Evolutionary conservation across 2,888 invertebrate species (phyloP), one percentile per base, ranked within the genome.

Genomic region (Cheilosia vulpina): DNA sequence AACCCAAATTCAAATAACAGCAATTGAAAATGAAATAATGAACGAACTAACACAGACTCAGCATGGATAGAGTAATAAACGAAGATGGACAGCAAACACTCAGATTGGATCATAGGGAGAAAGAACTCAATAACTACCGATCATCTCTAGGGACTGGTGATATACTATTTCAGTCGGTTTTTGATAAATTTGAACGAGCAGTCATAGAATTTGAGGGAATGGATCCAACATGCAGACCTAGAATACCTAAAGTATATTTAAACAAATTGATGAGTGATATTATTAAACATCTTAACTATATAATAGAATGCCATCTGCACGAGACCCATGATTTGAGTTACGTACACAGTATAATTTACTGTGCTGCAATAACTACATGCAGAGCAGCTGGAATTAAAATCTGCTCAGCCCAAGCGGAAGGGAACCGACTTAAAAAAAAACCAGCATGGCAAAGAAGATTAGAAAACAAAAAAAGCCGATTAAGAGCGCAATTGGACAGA

Each of bases 131-230:
- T 50, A 50, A 50, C 19, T 50, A 21, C 21, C 2, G 21, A 50
- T 50, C 50, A 50, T 21, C 50, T 50, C 50, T 50, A 50, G 2
- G 50, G 2, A 50, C 50, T 17, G 50, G 50, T 19, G 19, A 50
- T 21, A 7, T 3, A 50, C 7, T 21, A 1, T 43, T 43, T 43
- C 15, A 43, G 43, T 15, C 43, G 15, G 15, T 43, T 15, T 13
- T 15, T 43, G 43, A 43, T 43, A 43, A 43, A n/a, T 43, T 43
- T 43, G 43, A 15, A 0, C 0, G 15, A 43, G 43, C 43, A 7
- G 31, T 31, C 31, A 31, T 31, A 31, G 6, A 31, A 50, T 21
- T 21, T 50, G 21, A 50, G 11, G 21, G 21, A 31, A 31, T 31
- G 1, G 6, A 31, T 31, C 31, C 31, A 50, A 50, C 50, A 19